These are phyloP conservation scores for Drosophila grimshawi DNA, from an alignment of 1,140 invertebrate genomes.

Conservation along the genomic window DNA sequence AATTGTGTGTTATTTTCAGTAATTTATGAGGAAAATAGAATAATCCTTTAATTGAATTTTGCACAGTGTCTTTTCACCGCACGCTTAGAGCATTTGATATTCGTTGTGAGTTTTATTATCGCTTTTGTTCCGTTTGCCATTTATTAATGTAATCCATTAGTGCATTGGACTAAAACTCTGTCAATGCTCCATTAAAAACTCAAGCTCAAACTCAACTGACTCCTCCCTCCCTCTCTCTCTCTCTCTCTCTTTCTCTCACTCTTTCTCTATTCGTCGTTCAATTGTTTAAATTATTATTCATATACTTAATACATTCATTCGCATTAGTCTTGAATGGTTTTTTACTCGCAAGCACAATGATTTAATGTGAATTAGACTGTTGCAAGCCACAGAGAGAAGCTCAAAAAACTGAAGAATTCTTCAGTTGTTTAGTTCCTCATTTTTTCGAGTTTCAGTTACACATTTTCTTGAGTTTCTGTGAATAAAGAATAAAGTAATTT, in stretches of 20 bases:
- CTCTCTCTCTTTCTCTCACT: conserved; percentile 3
- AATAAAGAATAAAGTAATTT: neutral
- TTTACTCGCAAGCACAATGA: conserved; percentile 27
- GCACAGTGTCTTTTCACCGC: neutral
- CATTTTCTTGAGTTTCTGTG: neutral
- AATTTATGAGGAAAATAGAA: no score
- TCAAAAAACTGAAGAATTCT: conserved; percentile 9
- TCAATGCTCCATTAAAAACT: conserved; percentile 76
- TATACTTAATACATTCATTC: conserved; percentile 47
- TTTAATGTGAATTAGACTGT: conserved; percentile 57
- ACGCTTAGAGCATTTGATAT: conserved; percentile 7
- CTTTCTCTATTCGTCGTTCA: conserved; percentile 1
- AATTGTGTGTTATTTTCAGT: no score
- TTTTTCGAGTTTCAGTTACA: no score
- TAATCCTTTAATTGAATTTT: neutral
- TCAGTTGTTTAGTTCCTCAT: no score
- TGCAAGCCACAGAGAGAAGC: conserved; percentile 27
- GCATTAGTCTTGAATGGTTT: conserved; percentile 26
- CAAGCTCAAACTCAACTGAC: conserved; percentile 67
- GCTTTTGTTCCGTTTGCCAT: conserved; percentile 35
- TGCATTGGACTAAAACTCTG: conserved; percentile 55
- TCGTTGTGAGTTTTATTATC: neutral
- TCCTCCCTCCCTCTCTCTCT: conserved; percentile 5
- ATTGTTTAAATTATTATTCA: conserved; percentile 34
- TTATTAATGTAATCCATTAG: conserved; percentile 47